These are phyloP conservation scores for Lathamus discolor DNA, from an alignment of 2,113 vertebrate species.

Conservation along the genomic window DNA sequence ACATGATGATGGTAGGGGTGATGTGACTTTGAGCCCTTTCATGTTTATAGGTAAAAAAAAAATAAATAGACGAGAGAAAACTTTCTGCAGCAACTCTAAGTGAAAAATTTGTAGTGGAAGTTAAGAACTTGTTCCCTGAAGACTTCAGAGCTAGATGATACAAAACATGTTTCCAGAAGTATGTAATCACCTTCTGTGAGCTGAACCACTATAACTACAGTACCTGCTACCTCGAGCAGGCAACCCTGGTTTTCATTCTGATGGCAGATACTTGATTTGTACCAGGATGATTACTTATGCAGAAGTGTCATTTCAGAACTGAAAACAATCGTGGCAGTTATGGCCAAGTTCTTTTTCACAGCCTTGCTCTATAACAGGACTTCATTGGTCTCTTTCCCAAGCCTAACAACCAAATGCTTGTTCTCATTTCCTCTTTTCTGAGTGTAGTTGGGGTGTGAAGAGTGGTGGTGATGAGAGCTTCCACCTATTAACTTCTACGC, in stretches of 20 bases:
- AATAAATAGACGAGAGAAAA: not conserved
- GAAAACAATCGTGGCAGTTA: not conserved
- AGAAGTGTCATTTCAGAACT: not conserved
- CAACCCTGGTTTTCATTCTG: not conserved
- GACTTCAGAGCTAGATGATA: not conserved
- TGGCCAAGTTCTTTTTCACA: not conserved
- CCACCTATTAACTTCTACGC: not conserved
- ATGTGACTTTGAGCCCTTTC: not conserved
- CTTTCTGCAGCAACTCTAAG: not conserved
- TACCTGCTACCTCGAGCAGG: not conserved
- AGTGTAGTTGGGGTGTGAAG: not conserved
- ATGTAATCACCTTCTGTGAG: not conserved
- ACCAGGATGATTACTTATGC: not conserved
- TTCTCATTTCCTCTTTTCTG: conserved; percentile 61
- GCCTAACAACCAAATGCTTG: not conserved
- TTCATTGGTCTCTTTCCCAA: not conserved
- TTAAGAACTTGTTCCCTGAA: not conserved
- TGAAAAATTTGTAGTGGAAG: not conserved
- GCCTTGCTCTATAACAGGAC: not conserved
- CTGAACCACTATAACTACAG: not conserved
- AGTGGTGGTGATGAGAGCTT: conserved; percentile 32
- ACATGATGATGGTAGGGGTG: not conserved
- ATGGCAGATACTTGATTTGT: not conserved
- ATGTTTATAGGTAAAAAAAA: not conserved
- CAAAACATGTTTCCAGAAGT: not conserved